Evolutionary conservation across 35 echinoderm and acorn worm species (phyloP), one percentile per base, ranked within the genome.

Genomic region (Ophiothrix spiculata): DNA sequence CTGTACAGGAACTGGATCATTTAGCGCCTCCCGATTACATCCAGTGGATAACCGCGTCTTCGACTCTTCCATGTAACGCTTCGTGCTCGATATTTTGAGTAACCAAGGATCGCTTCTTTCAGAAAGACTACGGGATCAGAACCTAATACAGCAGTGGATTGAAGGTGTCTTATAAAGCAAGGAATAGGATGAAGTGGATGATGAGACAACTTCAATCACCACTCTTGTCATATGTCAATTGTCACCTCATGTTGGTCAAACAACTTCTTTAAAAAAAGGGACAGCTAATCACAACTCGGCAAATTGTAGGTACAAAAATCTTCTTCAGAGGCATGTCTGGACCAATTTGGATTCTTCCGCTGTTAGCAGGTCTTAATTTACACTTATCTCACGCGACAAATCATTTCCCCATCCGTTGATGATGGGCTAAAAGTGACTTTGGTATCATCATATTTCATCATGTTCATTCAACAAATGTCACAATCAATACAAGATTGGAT

Each of bases 401-500:
- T 69, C 60, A 69, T 69, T 69, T 69, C 60, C 60, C 60, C 60
- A 69, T 69, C 60, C 60, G 60, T 69, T 25, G 60, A 69, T 69
- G 60, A 69, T 69, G 60, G 60, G 60, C 60, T 28, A 69, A 69
- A 69, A 25, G 60, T 69, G 60, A 69, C 10, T 69, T 69, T 69
- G 60, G 60, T 69, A 69, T 69, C 17, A 69, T 69, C 60, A 69
- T 69, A 69, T 69, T 69, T 69, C 60, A 69, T 28, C 60, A 69
- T 69, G 60, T 69, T 69, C 60, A 69, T 69, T 69, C 60, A 69
- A 69, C 60, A 69, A 69, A 69, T 25, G 60, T 69, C 60, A 69
- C 60, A 15, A 69, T 69, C 60, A 69, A 69, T 69, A 69, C 60
- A 69, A 15, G 42, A 6, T 10, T 49, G 19, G 60, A 69, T 69